Evolutionary conservation across 1,140 invertebrate species (phyloP).

Genomic region (Prorops nasuta): DNA sequence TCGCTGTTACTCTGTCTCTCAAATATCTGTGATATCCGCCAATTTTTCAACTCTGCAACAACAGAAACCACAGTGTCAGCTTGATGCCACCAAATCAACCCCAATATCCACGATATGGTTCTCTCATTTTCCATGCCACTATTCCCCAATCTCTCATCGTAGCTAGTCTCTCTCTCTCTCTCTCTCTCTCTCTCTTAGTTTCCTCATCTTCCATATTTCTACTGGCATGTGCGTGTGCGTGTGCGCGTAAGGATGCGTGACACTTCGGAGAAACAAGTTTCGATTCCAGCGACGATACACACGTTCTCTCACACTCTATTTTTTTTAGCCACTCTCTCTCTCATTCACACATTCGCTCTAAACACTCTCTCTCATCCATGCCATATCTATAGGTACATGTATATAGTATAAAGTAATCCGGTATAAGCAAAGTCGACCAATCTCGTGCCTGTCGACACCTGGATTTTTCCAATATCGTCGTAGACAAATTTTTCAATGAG

Average conservation of each 20-base stretch:
- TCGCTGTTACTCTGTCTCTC: constrained; percentile 63
- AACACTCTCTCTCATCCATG: too few species aligned
- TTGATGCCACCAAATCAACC: constrained; percentile 41
- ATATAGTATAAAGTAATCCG: too few species aligned
- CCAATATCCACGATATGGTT: constrained; percentile 11
- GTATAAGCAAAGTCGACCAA: too few species aligned
- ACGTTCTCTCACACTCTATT: too few species aligned
- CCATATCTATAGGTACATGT: too few species aligned
- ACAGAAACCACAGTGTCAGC: constrained; percentile 56
- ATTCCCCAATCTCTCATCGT: constrained; percentile 10
- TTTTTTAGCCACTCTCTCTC: too few species aligned
- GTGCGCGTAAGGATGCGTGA: constrained; percentile 24
- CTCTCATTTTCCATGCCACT: background rate
- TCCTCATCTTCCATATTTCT: background rate
- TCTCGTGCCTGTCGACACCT: too few species aligned
- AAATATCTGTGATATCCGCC: constrained; percentile 68
- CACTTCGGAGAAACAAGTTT: too few species aligned
- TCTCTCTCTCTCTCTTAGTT: background rate
- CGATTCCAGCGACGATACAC: too few species aligned
- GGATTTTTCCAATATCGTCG: too few species aligned
- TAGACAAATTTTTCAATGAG: too few species aligned
- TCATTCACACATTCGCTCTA: too few species aligned
- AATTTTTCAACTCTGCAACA: constrained; percentile 67
- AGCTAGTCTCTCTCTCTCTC: constrained; percentile 23
- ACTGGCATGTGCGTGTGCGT: constrained; percentile 11